phyloP scores from a whole-genome alignment of 1,140 invertebrate species.

The Meloidogyne floridensis region DNA sequence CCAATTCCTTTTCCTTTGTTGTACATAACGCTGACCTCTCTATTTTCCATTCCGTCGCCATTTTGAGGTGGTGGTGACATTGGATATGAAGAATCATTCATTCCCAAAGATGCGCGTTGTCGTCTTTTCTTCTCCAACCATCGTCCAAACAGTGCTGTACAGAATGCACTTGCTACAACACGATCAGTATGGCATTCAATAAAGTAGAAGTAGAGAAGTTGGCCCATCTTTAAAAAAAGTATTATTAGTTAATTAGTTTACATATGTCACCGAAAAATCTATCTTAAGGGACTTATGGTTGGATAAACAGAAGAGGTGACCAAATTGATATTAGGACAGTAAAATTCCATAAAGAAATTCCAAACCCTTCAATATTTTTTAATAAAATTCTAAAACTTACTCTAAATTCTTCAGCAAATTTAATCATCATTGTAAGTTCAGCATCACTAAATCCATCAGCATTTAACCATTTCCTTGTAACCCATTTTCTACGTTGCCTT shows the following conservation, averaged over 20 bases:
- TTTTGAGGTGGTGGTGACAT: constrained; percentile 16
- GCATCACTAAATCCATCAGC: constrained; percentile 34
- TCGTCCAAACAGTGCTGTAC: constrained; percentile 36
- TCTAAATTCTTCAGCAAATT: constrained; percentile 27
- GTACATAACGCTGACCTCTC: constrained; percentile 17
- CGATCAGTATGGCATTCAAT: constrained; percentile 44
- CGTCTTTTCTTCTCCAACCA: constrained; percentile 37
- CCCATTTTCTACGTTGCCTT: constrained; percentile 33
- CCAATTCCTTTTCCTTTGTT: constrained; percentile 18
- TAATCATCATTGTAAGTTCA: constrained; percentile 30
- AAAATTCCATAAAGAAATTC: too few species aligned
- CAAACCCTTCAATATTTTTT: too few species aligned
- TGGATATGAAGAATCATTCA: constrained; percentile 2
- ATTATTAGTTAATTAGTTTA: not conserved
- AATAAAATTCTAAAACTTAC: too few species aligned
- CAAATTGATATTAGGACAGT: too few species aligned
- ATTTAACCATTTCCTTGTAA: constrained; percentile 38
- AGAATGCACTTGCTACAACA: constrained; percentile 39
- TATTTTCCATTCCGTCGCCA: constrained; percentile 15
- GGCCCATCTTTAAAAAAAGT: constrained; percentile 30
- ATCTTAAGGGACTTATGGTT: too few species aligned
- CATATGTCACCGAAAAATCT: too few species aligned
- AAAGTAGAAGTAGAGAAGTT: constrained; percentile 40
- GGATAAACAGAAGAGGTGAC: too few species aligned
- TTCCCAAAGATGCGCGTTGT: constrained; percentile 16